Conservation (phyloP, 64 coral and sea anemone genomes). For the Stichodactyla mertensii region DNA sequence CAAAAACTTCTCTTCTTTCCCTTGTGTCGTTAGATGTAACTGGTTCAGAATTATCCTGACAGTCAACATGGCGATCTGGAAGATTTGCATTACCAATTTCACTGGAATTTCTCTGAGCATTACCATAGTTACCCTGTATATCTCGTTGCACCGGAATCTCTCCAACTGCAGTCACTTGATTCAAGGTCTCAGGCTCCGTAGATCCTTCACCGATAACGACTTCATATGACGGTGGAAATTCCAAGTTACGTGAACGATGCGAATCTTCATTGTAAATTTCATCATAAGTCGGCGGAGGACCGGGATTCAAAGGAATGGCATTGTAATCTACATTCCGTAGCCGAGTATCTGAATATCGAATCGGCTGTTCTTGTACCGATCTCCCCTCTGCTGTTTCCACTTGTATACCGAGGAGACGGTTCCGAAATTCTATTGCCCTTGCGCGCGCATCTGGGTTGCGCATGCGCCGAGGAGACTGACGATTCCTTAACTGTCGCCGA, state of each 20-base stretch:
- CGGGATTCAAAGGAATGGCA: not conserved
- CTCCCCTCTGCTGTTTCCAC: not conserved
- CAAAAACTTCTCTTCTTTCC: too few relatives aligned
- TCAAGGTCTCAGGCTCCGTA: not conserved
- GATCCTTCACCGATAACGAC: not conserved
- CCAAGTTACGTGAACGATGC: not conserved
- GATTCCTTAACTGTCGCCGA: not conserved
- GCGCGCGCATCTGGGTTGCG: not conserved
- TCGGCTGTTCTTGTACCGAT: not conserved
- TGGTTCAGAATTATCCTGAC: too few relatives aligned
- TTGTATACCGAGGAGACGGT: not conserved
- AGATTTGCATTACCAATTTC: too few relatives aligned
- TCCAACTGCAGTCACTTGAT: too few relatives aligned
- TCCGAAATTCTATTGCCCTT: not conserved
- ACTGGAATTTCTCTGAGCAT: too few relatives aligned
- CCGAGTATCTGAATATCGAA: not conserved
- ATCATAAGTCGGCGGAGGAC: not conserved
- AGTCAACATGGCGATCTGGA: too few relatives aligned
- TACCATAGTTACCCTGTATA: too few relatives aligned
- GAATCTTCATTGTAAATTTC: not conserved
- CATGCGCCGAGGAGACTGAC: not conserved
- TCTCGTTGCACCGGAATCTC: too few relatives aligned
- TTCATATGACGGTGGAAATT: conserved; percentile 2
- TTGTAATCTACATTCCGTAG: not conserved
- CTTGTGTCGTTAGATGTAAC: too few relatives aligned